Evolutionary conservation across 1,140 invertebrate species (phyloP), one percentile per base, ranked within the genome.

Genomic region (Hycleus cichorii): DNA sequence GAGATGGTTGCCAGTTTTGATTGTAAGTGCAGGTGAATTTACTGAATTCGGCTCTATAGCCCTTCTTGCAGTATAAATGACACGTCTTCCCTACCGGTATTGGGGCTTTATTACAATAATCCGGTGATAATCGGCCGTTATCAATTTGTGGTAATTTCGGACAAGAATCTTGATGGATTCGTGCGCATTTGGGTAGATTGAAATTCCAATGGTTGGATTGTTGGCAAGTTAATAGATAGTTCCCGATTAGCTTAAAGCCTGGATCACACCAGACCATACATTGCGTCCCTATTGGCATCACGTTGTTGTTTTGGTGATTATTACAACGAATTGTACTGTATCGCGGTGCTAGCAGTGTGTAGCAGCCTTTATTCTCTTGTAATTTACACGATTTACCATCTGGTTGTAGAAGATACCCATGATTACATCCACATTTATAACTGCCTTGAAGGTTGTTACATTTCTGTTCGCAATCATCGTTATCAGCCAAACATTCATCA

Each of bases 401-500:
- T 39, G 27, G 47, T 39, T 66, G 49, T 24, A 69, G 39, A 7
- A 43, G 27, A 39, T 64, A 65, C 3, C 78, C 77, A 64, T 76
- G 66, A 61, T 72, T 73, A 68, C 80, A 82, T 26, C 67, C 73
- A 52, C 80, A 81, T 49, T 69, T 70, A 26, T 74, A 70, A 18
- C 61, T 64, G 11, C 75, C 76, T 60, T 74, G 68, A 56, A 74
- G 69, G 60, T 77, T 74, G 52, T 70, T 74, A 63, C 80, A 82
- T 39, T 74, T 62, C 40, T 80, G 76, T 53, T 80, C 74, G 59
- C 80, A 81, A 1, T 71, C 72, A 0, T 78, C 80, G 62, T 82
- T 81, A 18, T 79, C 67, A 3, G 63, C 39, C 3, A 58, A 52
- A 59, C 83, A 88, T 63, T 87, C 85, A 64, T 87, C 76, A n/a